Evolutionary conservation across 2,113 vertebrate genomes (phyloP).

Genomic region (Gymnogyps californianus): DNA sequence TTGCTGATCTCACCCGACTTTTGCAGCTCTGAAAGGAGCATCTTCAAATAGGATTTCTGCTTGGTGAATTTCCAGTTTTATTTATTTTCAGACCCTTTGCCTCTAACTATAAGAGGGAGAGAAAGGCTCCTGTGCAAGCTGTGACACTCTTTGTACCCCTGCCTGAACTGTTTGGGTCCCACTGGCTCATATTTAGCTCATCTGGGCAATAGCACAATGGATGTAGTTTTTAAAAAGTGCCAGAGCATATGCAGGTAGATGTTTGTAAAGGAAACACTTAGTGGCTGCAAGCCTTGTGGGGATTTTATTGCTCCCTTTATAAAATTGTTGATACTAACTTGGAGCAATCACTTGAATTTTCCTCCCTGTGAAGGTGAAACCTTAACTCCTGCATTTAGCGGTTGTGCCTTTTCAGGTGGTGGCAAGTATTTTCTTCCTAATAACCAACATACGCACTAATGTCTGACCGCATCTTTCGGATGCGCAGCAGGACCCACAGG

Average conservation of each 20-base stretch:
- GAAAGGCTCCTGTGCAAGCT: not conserved
- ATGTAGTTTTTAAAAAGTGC: not conserved
- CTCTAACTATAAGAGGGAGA: not conserved
- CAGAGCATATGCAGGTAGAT: not conserved
- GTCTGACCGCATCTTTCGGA: not conserved
- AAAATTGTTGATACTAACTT: not conserved
- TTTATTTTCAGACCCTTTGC: not conserved
- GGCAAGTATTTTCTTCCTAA: not conserved
- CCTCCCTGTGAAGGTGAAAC: not conserved
- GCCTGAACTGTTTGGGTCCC: not conserved
- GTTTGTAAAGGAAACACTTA: not conserved
- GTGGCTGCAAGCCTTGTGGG: not conserved
- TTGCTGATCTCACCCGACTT: not conserved
- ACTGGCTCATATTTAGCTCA: not conserved
- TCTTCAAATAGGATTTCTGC: not conserved
- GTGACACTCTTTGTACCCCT: not conserved
- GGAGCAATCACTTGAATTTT: not conserved
- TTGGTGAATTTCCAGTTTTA: not conserved
- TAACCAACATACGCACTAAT: accelerated
- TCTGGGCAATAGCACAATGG: not conserved
- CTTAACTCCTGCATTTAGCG: not conserved
- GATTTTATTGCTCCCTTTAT: not conserved
- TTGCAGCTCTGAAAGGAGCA: not conserved
- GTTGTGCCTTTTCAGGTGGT: not conserved
- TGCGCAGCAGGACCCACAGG: not conserved